These are phyloP conservation scores for Arvicanthis niloticus DNA, from an alignment of 2,113 vertebrate genomes.

Conservation along the genomic window DNA sequence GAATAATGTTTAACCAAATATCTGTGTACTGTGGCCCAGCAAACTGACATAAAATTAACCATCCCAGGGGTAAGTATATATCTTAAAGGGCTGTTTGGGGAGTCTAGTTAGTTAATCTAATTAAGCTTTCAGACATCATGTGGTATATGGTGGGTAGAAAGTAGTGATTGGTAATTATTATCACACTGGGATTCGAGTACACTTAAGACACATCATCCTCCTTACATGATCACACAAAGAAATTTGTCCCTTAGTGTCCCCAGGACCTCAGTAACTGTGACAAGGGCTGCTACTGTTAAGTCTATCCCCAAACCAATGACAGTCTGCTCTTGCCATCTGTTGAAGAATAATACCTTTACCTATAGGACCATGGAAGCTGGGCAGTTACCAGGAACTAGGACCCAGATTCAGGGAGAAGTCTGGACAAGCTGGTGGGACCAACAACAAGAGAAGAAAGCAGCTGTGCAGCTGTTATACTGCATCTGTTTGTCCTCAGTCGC, in stretches of 20 bases:
- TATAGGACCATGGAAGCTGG: not conserved
- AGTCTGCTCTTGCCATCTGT: not conserved
- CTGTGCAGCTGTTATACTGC: accelerated
- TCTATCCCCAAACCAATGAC: not conserved
- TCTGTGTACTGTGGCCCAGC: not conserved
- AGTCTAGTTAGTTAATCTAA: not conserved
- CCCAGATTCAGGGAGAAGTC: not conserved
- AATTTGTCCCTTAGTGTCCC: not conserved
- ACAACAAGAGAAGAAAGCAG: not conserved
- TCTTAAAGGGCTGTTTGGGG: not conserved
- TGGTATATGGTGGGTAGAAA: too few relatives aligned
- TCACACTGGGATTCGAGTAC: not conserved
- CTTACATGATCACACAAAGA: not conserved
- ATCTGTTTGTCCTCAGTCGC: not conserved
- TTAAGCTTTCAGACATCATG: not conserved
- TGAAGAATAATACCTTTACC: not conserved
- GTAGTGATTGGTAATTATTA: not conserved
- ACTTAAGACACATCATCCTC: not conserved
- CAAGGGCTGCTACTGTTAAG: not conserved
- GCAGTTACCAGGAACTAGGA: not conserved
- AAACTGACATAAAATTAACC: not conserved
- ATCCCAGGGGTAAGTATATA: not conserved
- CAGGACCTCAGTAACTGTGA: not conserved
- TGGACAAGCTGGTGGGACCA: not conserved
- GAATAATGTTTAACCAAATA: not conserved